These are phyloP conservation scores for Copidosoma aretas DNA, from an alignment of 2,888 invertebrate genomes.

Conservation along the genomic window DNA sequence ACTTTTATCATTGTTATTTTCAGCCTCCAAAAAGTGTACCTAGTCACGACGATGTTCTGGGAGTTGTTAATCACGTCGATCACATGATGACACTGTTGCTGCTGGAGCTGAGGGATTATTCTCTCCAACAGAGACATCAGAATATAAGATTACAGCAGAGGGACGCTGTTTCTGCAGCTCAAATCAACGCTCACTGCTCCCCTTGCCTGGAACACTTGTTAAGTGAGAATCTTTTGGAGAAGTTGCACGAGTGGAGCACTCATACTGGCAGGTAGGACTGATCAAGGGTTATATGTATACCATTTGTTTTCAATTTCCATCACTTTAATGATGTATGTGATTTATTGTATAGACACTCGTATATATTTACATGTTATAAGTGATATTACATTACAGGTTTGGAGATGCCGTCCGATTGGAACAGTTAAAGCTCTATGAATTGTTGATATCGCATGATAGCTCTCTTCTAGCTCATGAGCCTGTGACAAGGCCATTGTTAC, in stretches of 20 bases:
- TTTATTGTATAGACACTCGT: neutral
- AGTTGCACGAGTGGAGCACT: slow-evolving; percentile 85
- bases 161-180: slow-evolving; percentile 63
- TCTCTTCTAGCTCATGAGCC: slow-evolving; percentile 89
- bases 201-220: slow-evolving; percentile 83
- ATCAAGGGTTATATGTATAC: slow-evolving; percentile 22
- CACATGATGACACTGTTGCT: slow-evolving; percentile 86
- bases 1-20: slow-evolving; percentile 38
- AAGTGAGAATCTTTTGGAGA: slow-evolving; percentile 85
- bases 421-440: slow-evolving; percentile 86
- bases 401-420: slow-evolving; percentile 84
- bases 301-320: too few relatives aligned
- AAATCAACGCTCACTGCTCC: slow-evolving; percentile 58
- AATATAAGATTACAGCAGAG: slow-evolving; percentile 43
- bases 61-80: slow-evolving; percentile 90
- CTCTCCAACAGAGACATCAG: slow-evolving; percentile 41
- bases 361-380: neutral
- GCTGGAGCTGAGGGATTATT: slow-evolving; percentile 76
- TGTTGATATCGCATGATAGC: slow-evolving; percentile 81
- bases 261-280: slow-evolving; percentile 75
- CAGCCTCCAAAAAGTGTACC: slow-evolving; percentile 66
- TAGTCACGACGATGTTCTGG: slow-evolving; percentile 84
- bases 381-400: slow-evolving; percentile 67
- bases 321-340: too few relatives aligned
- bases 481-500: slow-evolving; percentile 84